Conservation (phyloP, 2,888 invertebrate species). For the Drosophila robusta region DNA sequence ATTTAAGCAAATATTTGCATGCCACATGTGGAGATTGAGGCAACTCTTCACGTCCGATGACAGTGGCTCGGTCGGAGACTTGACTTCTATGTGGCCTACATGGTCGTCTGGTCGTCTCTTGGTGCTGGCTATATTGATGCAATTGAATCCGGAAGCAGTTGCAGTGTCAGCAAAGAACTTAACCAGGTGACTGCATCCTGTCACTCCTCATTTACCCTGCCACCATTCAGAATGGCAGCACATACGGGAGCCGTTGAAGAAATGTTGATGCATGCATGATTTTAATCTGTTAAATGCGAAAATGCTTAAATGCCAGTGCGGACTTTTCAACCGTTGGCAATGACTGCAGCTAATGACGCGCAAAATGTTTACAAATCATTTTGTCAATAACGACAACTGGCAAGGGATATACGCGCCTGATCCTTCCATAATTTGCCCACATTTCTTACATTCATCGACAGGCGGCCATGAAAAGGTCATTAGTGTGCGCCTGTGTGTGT, state of each 20-base stretch:
- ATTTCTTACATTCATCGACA: slow-evolving; percentile 79
- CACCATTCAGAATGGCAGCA: not conserved
- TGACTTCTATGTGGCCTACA: slow-evolving; percentile 53
- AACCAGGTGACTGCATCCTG: slow-evolving; percentile 62
- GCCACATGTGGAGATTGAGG: slow-evolving; percentile 68
- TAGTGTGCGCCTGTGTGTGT: slow-evolving; percentile 64
- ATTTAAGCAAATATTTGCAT: slow-evolving; percentile 84
- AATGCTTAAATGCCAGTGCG: slow-evolving; percentile 49
- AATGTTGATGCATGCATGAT: slow-evolving; percentile 68
- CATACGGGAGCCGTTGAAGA: slow-evolving; percentile 10
- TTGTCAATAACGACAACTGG: slow-evolving; percentile 77
- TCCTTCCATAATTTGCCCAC: slow-evolving; percentile 78
- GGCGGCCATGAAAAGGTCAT: slow-evolving; percentile 81
- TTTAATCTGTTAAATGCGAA: slow-evolving; percentile 78
- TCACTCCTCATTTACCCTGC: not conserved
- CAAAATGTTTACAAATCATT: slow-evolving; percentile 81
- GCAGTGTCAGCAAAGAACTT: slow-evolving; percentile 76
- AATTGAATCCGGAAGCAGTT: slow-evolving; percentile 76
- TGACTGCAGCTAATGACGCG: slow-evolving; percentile 77
- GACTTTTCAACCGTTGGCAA: slow-evolving; percentile 48
- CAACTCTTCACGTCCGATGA: slow-evolving; percentile 56
- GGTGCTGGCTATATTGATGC: slow-evolving; percentile 57
- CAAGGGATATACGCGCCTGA: slow-evolving; percentile 52
- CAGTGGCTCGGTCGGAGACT: slow-evolving; percentile 37
- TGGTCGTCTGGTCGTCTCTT: slow-evolving; percentile 17